Evolutionary conservation across 2,888 invertebrate species (phyloP).

Genomic region (Xestia c-nigrum): DNA sequence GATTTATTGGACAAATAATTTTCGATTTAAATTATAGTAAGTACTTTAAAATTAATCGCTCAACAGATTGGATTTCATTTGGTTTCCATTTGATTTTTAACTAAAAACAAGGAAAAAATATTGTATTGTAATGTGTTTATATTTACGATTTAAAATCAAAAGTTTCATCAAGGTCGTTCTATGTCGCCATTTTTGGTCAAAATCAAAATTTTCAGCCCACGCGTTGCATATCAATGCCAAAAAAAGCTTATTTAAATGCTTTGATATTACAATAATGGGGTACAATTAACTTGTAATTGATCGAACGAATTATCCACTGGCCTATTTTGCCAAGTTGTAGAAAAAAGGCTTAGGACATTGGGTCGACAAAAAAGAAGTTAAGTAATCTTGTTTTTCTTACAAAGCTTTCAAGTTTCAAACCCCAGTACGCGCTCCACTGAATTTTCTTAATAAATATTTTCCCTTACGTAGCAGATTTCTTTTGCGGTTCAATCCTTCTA

Average conservation of each 20-base stretch:
- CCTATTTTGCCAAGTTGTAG: constrained; percentile 21
- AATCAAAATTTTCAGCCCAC: constrained; percentile 40
- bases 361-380: constrained; percentile 37
- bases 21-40: neutral
- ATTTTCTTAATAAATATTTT: constrained; percentile 70
- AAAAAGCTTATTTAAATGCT: constrained; percentile 36
- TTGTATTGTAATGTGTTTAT: constrained; percentile 14
- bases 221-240: constrained; percentile 36
- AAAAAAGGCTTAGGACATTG: constrained; percentile 34
- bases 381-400: constrained; percentile 69
- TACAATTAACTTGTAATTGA: constrained; percentile 36
- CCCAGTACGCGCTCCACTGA: constrained; percentile 72
- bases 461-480: constrained; percentile 55
- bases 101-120: neutral
- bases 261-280: constrained; percentile 28
- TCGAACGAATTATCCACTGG: constrained; percentile 34
- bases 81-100: neutral
- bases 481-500: constrained; percentile 18
- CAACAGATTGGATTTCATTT: constrained; percentile 6
- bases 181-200: constrained; percentile 7
- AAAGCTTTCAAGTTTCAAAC: constrained; percentile 68
- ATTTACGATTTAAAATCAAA: constrained; percentile 22
- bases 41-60: constrained; percentile 23
- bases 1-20: constrained; percentile 10
- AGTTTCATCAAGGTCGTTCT: constrained; percentile 24